A percentile compares a stretch with the other conserved stretches of the same genome.
Evolutionary conservation across 2,888 invertebrate genomes (phyloP).

Genomic region (Pasiphila rectangulata): DNA sequence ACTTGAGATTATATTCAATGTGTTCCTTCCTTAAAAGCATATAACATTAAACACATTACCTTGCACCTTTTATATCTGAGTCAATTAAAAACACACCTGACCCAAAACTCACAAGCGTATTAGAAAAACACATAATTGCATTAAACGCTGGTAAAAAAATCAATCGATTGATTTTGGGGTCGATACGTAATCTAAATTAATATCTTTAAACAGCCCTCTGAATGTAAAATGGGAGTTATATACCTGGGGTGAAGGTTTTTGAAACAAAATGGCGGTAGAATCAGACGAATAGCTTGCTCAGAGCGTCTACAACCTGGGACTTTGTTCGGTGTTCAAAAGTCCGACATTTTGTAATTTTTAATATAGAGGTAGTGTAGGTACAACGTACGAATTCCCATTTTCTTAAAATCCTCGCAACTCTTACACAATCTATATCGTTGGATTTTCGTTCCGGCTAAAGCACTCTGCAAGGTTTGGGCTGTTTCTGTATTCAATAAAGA

Average conservation of each 20-base stretch:
- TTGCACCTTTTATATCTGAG: slow-evolving; percentile 19
- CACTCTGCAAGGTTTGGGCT: too few species aligned
- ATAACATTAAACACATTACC: slow-evolving; percentile 2
- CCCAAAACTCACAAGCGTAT: slow-evolving; percentile 37
- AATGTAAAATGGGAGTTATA: slow-evolving; percentile 1
- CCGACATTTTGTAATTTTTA: too few species aligned
- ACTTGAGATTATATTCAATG: too few species aligned
- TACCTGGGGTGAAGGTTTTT: slow-evolving; percentile 1
- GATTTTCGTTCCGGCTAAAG: too few species aligned
- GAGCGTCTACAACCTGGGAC: too few species aligned
- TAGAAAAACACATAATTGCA: slow-evolving; percentile 54
- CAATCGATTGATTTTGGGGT: slow-evolving; percentile 59
- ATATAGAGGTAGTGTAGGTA: too few species aligned
- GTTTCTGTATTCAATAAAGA: too few species aligned
- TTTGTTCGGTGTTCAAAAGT: too few species aligned
- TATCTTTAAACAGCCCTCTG: slow-evolving; percentile 34
- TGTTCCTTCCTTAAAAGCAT: slow-evolving; percentile 9
- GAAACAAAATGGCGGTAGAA: background rate
- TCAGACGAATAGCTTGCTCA: background rate
- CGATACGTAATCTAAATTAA: slow-evolving; percentile 71
- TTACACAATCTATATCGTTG: too few species aligned
- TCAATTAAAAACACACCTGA: slow-evolving; percentile 30
- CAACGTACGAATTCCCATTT: too few species aligned
- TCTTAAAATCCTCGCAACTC: too few species aligned
- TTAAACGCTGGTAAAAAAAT: slow-evolving; percentile 45